phyloP scores from a whole-genome alignment of 2,113 vertebrate species.

The pig (Sus scrofa) region DNA sequence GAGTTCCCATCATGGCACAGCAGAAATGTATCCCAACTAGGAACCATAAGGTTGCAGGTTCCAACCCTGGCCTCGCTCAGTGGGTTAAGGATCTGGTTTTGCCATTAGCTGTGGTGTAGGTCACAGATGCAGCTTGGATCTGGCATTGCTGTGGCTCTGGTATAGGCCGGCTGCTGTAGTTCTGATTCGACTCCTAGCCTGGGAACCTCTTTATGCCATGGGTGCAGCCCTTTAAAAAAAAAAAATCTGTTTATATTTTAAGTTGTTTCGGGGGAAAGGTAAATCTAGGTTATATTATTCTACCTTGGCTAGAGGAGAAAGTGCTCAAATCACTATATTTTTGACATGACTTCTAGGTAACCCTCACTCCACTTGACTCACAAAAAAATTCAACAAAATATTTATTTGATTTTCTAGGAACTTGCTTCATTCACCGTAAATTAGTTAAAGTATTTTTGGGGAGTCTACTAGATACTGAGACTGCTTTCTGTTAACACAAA shows the following conservation, averaged over 20 bases:
- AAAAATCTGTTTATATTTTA: not conserved
- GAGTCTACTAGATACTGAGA: not conserved
- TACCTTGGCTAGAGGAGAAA: not conserved
- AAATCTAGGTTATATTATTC: not conserved
- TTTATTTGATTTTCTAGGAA: not conserved
- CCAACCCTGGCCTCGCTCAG: no score
- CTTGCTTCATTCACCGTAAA: not conserved
- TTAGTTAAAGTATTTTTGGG: not conserved
- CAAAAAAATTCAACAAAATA: not conserved
- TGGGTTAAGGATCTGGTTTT: no score
- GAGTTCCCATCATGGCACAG: no score
- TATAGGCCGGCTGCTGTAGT: no score
- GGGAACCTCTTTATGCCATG: no score
- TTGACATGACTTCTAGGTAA: not conserved
- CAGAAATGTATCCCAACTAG: no score
- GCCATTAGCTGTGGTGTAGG: no score
- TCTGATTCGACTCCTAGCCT: no score
- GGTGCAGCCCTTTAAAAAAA: no score
- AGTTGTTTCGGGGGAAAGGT: not conserved
- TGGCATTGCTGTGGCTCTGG: no score
- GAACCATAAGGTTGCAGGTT: no score
- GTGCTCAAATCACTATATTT: not conserved
- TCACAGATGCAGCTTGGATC: no score
- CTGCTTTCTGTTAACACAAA: not conserved
- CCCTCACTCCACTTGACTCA: fast-evolving